Evolutionary conservation across 2,113 vertebrate species (phyloP), one percentile per base, ranked within the genome.

Genomic region (Oncorhynchus clarkii): DNA sequence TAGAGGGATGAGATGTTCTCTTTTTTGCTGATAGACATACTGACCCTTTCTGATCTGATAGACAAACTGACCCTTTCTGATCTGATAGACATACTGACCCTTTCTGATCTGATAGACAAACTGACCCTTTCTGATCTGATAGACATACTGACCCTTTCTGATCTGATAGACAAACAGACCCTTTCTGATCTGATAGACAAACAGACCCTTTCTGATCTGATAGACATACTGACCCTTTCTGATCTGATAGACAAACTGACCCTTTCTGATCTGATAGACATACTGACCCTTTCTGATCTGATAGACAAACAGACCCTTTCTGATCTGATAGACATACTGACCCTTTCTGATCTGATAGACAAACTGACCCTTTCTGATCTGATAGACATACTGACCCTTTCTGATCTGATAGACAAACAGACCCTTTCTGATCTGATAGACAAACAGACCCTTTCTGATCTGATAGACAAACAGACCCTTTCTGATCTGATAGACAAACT

Each of bases 51-150:
- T 39, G 39, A 39, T 39, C 74, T 75, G 22, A 87, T 82, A 34
- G 34, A 34, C 34, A 34, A 0, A 34, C 39, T 11, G 8, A 45
- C 39, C 39, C 11, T 45, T 39, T 39, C 34, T 39, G 34, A 39
- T 39, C 34, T 39, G 34, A 39, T 39, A 2, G 34, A 39, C 34
- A 39, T 1, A 39, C 34, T 7, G 5, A 39, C 34, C 34, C 5
- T 39, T 11, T 45, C 29, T 29, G 29, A 84, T 73, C 75, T 80
- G 71, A 87, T 82, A 34, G 34, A 34, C 34, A 34, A 2, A 34
- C 39, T 11, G 8, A 45, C 39, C 39, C 11, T 45, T 39, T 39
- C 4, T 29, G 29, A 84, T 73, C 75, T 80, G 71, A 86, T 82
- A 8, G 34, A 39, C 34, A 39, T 7, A 39, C 34, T 7, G 5